A percentile compares a stretch with the other conserved stretches of the same genome.
Evolutionary conservation across 2,888 invertebrate genomes (phyloP).

Genomic region (Cataglyphis livida): DNA sequence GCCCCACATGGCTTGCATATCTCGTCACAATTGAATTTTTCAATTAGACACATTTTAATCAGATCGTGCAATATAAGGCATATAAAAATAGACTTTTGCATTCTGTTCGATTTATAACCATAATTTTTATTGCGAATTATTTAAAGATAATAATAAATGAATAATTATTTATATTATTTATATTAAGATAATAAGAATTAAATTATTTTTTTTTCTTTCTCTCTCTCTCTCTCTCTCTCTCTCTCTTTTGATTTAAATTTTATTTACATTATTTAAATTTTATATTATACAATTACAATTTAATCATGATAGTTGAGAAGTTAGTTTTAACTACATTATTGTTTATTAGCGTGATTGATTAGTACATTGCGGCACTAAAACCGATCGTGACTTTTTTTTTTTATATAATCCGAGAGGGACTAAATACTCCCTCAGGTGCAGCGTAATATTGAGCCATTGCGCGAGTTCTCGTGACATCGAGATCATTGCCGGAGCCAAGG

Average conservation of each 20-base stretch:
- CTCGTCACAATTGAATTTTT: background rate
- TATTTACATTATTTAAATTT: background rate
- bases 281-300: background rate
- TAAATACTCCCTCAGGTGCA: slow-evolving; percentile 48
- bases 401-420: slow-evolving; percentile 9
- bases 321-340: background rate
- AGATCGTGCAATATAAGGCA: background rate
- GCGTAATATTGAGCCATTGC: slow-evolving; percentile 60
- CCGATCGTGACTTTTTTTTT: slow-evolving; percentile 39
- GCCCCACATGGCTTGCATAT: background rate
- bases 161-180: background rate
- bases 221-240: too few relatives aligned
- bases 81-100: background rate
- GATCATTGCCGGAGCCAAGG: slow-evolving; percentile 74
- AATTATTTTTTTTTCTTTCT: background rate
- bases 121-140: background rate
- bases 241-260: background rate
- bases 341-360: background rate
- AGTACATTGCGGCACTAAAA: background rate
- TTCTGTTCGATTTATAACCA: background rate
- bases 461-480: slow-evolving; percentile 70
- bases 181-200: background rate
- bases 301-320: background rate
- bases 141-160: too few relatives aligned
- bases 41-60: background rate